These are phyloP conservation scores for Rhea pennata DNA, from an alignment of 2,113 vertebrate genomes.

Conservation along the genomic window DNA sequence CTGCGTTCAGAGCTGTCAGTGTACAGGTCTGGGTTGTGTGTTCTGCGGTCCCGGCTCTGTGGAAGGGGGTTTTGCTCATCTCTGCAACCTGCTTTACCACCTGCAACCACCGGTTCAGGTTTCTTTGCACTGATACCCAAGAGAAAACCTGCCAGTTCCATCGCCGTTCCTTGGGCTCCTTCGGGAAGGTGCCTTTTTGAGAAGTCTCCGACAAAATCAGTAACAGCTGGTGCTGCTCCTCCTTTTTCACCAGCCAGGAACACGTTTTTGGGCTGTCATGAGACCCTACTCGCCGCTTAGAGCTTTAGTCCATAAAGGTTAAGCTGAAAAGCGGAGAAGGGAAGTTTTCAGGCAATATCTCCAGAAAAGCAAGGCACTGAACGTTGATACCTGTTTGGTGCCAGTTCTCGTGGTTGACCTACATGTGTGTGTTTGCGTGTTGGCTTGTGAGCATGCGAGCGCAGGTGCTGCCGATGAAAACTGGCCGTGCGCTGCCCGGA, in stretches of 20 bases:
- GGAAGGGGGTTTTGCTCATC: background rate
- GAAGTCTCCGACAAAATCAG: background rate
- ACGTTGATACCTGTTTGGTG: background rate
- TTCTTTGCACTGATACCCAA: background rate
- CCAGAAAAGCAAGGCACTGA: background rate
- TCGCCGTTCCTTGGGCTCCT: background rate
- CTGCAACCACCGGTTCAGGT: background rate
- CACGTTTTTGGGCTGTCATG: background rate
- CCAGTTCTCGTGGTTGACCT: background rate
- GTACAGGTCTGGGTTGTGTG: background rate
- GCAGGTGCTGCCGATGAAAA: background rate
- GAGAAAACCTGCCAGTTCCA: background rate
- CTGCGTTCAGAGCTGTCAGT: background rate
- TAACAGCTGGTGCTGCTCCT: background rate
- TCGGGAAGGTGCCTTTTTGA: background rate
- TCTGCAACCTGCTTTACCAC: background rate
- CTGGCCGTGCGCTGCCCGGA: background rate
- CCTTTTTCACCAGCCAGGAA: background rate
- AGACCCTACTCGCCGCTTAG: background rate
- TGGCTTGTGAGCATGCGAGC: background rate
- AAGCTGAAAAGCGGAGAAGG: background rate
- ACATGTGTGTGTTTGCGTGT: accelerated
- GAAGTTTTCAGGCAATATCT: background rate
- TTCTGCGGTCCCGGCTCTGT: background rate
- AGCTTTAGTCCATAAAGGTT: background rate